Evolutionary conservation across 1,140 invertebrate genomes (phyloP).

Genomic region (Orchesella cincta): DNA sequence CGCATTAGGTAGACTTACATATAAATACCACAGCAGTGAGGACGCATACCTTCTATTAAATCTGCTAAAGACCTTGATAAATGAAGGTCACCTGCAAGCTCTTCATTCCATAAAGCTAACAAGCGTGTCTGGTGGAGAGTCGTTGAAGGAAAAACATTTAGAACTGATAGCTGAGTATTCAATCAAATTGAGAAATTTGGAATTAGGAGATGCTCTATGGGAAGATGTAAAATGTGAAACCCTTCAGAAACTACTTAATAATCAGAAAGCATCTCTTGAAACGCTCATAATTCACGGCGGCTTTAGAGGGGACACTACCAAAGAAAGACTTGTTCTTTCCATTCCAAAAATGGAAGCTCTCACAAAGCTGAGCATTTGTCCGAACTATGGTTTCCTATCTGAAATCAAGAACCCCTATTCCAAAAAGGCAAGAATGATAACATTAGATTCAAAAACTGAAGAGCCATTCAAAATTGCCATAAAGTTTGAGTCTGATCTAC

Average conservation of each 20-base stretch:
- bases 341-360: not conserved
- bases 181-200: slow-evolving; percentile 20
- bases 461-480: slow-evolving; percentile 12
- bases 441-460: not conserved
- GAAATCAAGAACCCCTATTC: slow-evolving; percentile 24
- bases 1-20: not conserved
- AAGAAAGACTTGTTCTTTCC: not conserved
- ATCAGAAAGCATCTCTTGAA: not conserved
- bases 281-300: slow-evolving; percentile 32
- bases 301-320: slow-evolving; percentile 22
- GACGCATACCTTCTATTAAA: not conserved
- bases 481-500: not conserved
- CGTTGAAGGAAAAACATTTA: not conserved
- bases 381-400: slow-evolving; percentile 26
- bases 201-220: slow-evolving; percentile 37
- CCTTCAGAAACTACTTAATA: slow-evolving; percentile 31
- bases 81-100: no score
- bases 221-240: slow-evolving; percentile 24
- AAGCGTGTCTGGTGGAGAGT: not conserved
- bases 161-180: not conserved
- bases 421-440: slow-evolving; percentile 19
- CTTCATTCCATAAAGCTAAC: not conserved
- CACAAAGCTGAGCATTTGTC: slow-evolving; percentile 26
- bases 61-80: not conserved
- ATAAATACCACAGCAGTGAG: not conserved